These are phyloP conservation scores for Oryzias melastigma DNA, from an alignment of 2,113 vertebrate species.

Conservation along the genomic window DNA sequence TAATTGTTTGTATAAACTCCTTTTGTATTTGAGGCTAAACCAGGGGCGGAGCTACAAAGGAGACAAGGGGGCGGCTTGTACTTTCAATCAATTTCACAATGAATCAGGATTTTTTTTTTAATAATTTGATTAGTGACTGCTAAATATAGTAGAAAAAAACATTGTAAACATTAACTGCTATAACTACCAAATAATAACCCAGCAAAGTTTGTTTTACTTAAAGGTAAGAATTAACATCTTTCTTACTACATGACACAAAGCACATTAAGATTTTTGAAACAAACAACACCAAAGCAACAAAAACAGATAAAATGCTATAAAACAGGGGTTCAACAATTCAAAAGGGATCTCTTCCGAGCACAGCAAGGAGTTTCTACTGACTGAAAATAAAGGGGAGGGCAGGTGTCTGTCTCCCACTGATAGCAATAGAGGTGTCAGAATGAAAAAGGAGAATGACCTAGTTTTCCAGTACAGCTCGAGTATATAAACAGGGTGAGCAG, in stretches of 20 bases:
- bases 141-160: not conserved
- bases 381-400: slow-evolving; percentile 25
- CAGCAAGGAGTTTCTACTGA: slow-evolving; percentile 11
- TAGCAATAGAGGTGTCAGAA: slow-evolving; percentile 17
- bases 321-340: not conserved
- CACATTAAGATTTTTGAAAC: slow-evolving; percentile 1
- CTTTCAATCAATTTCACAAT: no score
- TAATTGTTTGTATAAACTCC: no score
- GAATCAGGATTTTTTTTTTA: not conserved
- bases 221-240: not conserved
- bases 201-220: not conserved
- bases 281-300: not conserved
- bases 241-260: not conserved
- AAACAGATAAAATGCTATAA: not conserved
- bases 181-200: not conserved
- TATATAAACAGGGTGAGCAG: not conserved
- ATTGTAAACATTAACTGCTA: not conserved
- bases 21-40: no score
- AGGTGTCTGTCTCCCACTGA: slow-evolving; percentile 30
- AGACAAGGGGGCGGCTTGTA: no score
- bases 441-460: slow-evolving; percentile 39
- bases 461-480: slow-evolving; percentile 28
- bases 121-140: not conserved
- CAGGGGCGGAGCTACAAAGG: no score
- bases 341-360: slow-evolving; percentile 6